These are phyloP conservation scores for Drosophila kuntzei DNA, from an alignment of 2,888 invertebrate species.

Conservation along the genomic window DNA sequence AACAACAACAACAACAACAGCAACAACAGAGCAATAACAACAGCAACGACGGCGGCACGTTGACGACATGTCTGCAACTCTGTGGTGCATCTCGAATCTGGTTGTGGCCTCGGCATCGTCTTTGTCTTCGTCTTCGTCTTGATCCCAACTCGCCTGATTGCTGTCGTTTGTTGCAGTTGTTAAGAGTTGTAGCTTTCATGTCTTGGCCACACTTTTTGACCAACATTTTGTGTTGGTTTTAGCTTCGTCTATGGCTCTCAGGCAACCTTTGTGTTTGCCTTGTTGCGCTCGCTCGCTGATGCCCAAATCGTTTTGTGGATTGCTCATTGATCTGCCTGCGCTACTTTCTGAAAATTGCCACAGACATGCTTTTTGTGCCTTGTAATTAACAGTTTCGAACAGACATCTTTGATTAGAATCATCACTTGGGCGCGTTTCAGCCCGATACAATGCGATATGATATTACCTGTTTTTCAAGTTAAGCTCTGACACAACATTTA, in stretches of 20 bases:
- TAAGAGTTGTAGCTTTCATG: conserved; percentile 83
- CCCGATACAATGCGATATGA: conserved; percentile 37
- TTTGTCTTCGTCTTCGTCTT: background rate
- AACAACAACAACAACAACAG: conserved; percentile 12
- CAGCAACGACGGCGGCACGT: conserved; percentile 54
- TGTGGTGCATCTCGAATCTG: conserved; percentile 61
- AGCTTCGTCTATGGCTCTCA: conserved; percentile 18
- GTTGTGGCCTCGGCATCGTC: conserved; percentile 35
- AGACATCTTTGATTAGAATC: conserved; percentile 75
- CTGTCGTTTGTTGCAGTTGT: conserved; percentile 81
- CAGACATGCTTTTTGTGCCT: conserved; percentile 74
- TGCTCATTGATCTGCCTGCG: conserved; percentile 77
- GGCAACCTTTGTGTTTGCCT: conserved; percentile 49
- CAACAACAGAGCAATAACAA: conserved; percentile 5
- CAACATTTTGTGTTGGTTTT: conserved; percentile 68
- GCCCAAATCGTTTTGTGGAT: conserved; percentile 68
- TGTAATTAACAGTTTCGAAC: conserved; percentile 76
- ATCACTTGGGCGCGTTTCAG: conserved; percentile 71
- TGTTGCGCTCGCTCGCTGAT: conserved; percentile 29
- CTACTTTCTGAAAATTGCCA: conserved; percentile 78
- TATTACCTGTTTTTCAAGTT: conserved; percentile 32
- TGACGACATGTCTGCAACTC: conserved; percentile 80
- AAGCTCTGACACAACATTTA: conserved; percentile 34
- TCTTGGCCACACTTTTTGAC: conserved; percentile 82
- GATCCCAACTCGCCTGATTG: conserved; percentile 58